Conservation (phyloP, 2,888 invertebrate species). For the Lasioglossum morio region DNA sequence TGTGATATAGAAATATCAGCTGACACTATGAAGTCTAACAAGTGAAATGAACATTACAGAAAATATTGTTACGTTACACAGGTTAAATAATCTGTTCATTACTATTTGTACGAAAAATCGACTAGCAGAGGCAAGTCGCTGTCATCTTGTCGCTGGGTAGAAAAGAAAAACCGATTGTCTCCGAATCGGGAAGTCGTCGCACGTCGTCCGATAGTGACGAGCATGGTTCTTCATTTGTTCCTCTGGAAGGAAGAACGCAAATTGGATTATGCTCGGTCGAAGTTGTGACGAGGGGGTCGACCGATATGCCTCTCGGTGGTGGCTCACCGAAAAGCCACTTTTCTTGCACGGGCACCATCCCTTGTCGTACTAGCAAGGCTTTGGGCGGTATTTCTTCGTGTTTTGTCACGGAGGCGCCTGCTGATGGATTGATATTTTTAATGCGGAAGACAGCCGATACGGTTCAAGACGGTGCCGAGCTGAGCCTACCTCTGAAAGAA, state of each 20-base stretch:
- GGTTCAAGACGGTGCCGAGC: constrained; percentile 31
- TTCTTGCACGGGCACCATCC: constrained; percentile 35
- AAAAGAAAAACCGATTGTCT: constrained; percentile 5
- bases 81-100: neutral
- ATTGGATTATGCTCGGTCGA: constrained; percentile 80
- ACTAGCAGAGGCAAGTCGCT: neutral
- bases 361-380: constrained; percentile 32
- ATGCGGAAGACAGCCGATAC: constrained; percentile 78
- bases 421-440: constrained; percentile 83
- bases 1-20: neutral
- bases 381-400: constrained; percentile 55
- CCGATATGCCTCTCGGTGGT: constrained; percentile 60
- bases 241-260: constrained; percentile 77
- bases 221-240: constrained; percentile 69
- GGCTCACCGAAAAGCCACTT: constrained; percentile 65
- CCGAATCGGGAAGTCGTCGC: constrained; percentile 81
- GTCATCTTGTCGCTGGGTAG: neutral
- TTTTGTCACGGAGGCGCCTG: constrained; percentile 58
- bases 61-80: too few relatives aligned
- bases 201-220: constrained; percentile 81
- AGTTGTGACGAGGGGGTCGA: constrained; percentile 62
- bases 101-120: neutral
- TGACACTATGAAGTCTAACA: neutral
- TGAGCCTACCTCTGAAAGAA: constrained; percentile 46
- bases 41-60: neutral